These are phyloP conservation scores for Gouania willdenowi DNA, from an alignment of 2,797 vertebrate species.

Conservation along the genomic window DNA sequence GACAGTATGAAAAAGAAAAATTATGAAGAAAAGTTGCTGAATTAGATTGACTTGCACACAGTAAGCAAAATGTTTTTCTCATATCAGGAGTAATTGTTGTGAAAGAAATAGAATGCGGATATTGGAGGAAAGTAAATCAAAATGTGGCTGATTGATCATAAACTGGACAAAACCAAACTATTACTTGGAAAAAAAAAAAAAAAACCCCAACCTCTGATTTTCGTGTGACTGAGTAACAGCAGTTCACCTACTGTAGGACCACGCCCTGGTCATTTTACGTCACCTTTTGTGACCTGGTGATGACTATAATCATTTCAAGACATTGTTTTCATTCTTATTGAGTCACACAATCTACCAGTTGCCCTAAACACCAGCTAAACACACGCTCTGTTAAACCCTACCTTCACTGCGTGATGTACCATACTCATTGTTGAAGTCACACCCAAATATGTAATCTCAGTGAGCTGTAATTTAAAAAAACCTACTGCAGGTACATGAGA, in stretches of 20 bases:
- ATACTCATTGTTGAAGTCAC: too few relatives aligned
- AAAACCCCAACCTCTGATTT: conserved; percentile 1
- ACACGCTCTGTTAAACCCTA: not conserved
- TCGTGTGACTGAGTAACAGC: conserved; percentile 10
- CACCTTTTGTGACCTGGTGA: not conserved
- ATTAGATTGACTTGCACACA: conserved; percentile 2
- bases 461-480: too few relatives aligned
- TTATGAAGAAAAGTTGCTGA: conserved; percentile 9
- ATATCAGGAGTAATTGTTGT: conserved; percentile 5
- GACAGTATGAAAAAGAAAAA: conserved; percentile 1
- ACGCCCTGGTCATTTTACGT: conserved; percentile 23
- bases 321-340: not conserved
- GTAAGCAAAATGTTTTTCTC: conserved; percentile 5
- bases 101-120: not conserved
- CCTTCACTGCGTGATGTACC: not conserved
- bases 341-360: not conserved
- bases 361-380: conserved; percentile 1
- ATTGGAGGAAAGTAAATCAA: not conserved
- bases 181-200: too few relatives aligned
- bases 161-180: not conserved
- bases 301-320: conserved; percentile 1
- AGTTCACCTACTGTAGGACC: not conserved
- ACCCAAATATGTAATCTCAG: too few relatives aligned
- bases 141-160: too few relatives aligned
- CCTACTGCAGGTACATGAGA: too few relatives aligned